Percentiles rank a stretch among this genome's conserved stretches.
These are phyloP conservation scores for Hippocampus zosterae DNA, from an alignment of 2,113 vertebrate species.

Conservation along the genomic window DNA sequence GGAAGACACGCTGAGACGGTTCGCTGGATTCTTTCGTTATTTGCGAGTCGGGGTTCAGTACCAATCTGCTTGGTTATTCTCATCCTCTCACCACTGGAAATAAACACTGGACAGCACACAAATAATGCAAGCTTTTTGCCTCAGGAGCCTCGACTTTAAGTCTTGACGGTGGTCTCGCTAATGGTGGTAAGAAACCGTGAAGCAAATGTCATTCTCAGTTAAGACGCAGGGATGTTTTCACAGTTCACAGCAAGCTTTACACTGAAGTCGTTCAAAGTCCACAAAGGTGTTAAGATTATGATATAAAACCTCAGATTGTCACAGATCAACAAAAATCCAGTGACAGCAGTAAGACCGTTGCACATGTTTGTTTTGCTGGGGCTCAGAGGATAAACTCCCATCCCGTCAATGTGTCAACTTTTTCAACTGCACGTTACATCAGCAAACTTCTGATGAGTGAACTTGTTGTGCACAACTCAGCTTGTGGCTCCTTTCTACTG, in stretches of 20 bases:
- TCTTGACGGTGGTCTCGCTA: not conserved
- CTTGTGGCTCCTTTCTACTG: conserved; percentile 34
- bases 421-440: not conserved
- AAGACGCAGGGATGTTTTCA: not conserved
- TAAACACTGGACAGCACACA: not conserved
- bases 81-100: not conserved
- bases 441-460: conserved; percentile 22
- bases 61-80: not conserved
- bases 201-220: not conserved
- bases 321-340: not conserved
- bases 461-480: conserved; percentile 41
- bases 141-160: not conserved
- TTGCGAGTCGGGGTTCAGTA: not conserved
- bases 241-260: not conserved
- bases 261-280: not conserved
- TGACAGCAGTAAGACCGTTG: not conserved
- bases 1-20: not conserved
- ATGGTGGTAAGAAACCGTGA: not conserved
- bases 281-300: not conserved
- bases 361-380: conserved; percentile 10
- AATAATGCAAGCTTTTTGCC: not conserved
- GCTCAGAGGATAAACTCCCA: conserved; percentile 18
- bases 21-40: not conserved
- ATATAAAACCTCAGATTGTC: not conserved
- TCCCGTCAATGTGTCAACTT: conserved; percentile 41